Percentiles rank a stretch among this genome's conserved stretches.
These are phyloP conservation scores for Aphidius ervi DNA, from an alignment of 1,140 invertebrate genomes.

Conservation along the genomic window DNA sequence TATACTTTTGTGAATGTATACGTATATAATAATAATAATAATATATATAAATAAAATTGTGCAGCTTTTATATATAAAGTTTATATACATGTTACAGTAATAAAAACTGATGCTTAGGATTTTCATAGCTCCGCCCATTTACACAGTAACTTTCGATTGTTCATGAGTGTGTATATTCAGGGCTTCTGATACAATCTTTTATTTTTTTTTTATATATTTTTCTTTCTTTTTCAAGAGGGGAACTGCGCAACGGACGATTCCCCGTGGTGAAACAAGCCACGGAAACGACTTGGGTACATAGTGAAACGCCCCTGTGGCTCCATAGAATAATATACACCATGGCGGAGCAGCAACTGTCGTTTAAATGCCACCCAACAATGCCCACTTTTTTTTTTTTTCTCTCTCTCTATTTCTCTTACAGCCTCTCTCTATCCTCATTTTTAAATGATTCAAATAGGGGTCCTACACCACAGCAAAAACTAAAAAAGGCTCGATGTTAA, in stretches of 20 bases:
- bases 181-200: constrained; percentile 15
- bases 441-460: too few relatives aligned
- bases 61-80: too few relatives aligned
- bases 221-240: constrained; percentile 7
- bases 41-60: too few relatives aligned
- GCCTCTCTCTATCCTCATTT: too few relatives aligned
- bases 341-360: constrained; percentile 22
- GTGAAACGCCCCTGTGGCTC: constrained; percentile 20
- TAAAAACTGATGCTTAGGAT: neutral
- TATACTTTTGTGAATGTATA: too few relatives aligned
- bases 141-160: constrained; percentile 40
- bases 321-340: constrained; percentile 15
- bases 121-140: constrained; percentile 36
- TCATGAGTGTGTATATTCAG: constrained; percentile 23
- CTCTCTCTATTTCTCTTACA: too few relatives aligned
- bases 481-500: neutral
- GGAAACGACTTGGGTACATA: constrained; percentile 13
- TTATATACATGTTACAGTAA: too few relatives aligned
- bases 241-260: constrained; percentile 24
- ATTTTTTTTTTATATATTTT: too few relatives aligned
- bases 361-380: constrained; percentile 22
- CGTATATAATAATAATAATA: too few relatives aligned
- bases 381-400: too few relatives aligned
- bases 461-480: too few relatives aligned
- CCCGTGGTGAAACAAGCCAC: constrained; percentile 22